A percentile compares a stretch with the other conserved stretches of the same genome.
phyloP scores from a whole-genome alignment of 2,113 vertebrate species.

The Ophthalmolycus amberensis region DNA sequence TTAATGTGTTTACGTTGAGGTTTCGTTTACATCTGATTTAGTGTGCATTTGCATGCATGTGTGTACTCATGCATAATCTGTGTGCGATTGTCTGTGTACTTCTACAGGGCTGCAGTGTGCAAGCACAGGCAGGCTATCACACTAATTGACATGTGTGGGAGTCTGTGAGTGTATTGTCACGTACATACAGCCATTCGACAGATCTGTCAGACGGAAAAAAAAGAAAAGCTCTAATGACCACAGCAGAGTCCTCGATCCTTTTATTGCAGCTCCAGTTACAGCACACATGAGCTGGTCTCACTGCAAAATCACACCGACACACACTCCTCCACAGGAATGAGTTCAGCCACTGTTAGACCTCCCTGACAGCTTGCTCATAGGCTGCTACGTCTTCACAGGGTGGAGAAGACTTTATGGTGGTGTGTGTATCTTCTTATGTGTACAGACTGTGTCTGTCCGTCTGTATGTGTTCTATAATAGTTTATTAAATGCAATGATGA shows the following conservation, averaged over 20 bases:
- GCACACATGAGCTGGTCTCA: background rate
- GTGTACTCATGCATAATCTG: background rate
- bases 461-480: background rate
- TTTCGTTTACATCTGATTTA: background rate
- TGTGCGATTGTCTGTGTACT: background rate
- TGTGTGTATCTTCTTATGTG: background rate
- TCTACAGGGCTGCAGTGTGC: constrained; percentile 23
- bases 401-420: background rate
- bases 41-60: background rate
- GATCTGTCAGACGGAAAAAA: constrained; percentile 30
- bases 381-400: constrained; percentile 39
- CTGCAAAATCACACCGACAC: constrained; percentile 23
- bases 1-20: background rate
- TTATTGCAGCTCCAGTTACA: constrained; percentile 42
- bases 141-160: constrained; percentile 65
- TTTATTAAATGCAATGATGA: background rate
- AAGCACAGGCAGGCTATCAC: constrained; percentile 32
- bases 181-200: constrained; percentile 55
- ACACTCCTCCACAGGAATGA: constrained; percentile 18
- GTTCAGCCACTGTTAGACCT: constrained; percentile 18
- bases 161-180: constrained; percentile 58
- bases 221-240: constrained; percentile 36
- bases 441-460: background rate
- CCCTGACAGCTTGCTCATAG: constrained; percentile 28
- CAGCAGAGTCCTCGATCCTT: constrained; percentile 42